A percentile compares a stretch with the other conserved stretches of the same genome.
phyloP scores from a whole-genome alignment of 1,140 invertebrate genomes.

The Pemphigus obesinymphae region DNA sequence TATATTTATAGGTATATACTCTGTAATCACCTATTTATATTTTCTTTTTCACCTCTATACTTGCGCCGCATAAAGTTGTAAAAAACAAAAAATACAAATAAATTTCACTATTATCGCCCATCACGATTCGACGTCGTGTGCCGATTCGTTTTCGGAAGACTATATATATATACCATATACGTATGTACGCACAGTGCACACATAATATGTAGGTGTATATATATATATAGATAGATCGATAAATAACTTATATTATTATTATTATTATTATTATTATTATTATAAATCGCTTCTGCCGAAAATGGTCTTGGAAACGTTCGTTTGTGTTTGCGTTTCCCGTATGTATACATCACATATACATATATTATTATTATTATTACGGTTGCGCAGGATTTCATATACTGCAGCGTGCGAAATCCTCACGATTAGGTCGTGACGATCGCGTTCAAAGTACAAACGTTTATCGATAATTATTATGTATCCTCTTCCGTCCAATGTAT shows the following conservation, averaged over 20 bases:
- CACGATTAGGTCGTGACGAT: background rate
- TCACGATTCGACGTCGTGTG: conserved; percentile 18
- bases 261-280: background rate
- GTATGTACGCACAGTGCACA: no score
- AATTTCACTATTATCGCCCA: background rate
- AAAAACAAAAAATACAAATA: background rate
- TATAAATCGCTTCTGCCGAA: background rate
- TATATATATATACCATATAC: background rate
- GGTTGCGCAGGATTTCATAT: no score
- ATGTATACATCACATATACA: background rate
- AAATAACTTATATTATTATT: background rate
- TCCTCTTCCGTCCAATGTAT: no score
- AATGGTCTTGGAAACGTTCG: background rate
- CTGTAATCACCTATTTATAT: background rate
- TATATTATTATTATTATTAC: background rate
- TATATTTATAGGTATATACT: background rate
- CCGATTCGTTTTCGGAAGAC: background rate
- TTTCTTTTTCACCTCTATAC: background rate
- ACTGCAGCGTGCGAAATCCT: no score
- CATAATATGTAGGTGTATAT: background rate
- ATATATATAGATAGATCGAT: background rate
- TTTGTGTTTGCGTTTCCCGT: background rate
- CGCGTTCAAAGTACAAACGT: no score
- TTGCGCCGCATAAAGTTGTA: background rate
- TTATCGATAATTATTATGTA: no score